Conservation (phyloP, 2,888 invertebrate genomes). For the Morpho helenor region DNA sequence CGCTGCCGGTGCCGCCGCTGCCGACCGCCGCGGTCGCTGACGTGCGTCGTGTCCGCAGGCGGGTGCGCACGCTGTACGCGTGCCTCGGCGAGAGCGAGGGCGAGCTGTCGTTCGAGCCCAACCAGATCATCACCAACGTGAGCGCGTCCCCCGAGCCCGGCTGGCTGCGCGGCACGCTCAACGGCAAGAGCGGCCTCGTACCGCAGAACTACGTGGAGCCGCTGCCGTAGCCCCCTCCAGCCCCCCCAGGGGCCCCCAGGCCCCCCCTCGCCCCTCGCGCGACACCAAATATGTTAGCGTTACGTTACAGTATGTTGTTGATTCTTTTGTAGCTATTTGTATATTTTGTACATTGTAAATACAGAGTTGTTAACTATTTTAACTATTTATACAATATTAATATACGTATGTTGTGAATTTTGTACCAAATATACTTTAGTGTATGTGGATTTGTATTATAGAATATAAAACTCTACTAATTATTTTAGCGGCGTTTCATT, state of each 20-base stretch:
- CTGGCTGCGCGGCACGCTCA: conserved; percentile 97
- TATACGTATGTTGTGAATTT: conserved; percentile 74
- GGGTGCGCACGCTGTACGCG: conserved; percentile 96
- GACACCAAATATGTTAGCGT: conserved; percentile 36
- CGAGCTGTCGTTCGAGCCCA: conserved; percentile 98
- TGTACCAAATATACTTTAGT: conserved; percentile 71
- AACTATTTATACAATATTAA: conserved; percentile 68
- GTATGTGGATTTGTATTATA: conserved; percentile 37
- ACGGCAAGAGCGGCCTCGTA: conserved; percentile 94
- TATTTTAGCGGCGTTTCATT: background rate
- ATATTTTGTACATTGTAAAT: conserved; percentile 75
- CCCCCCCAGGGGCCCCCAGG: conserved; percentile 11
- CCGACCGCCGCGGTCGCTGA: too few species aligned
- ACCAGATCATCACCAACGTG: conserved; percentile 99
- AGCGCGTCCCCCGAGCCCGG: conserved; percentile 95
- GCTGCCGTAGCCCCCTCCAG: conserved; percentile 78
- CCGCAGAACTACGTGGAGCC: conserved; percentile 98
- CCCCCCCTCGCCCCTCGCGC: conserved; percentile 9
- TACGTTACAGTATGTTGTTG: conserved; percentile 47
- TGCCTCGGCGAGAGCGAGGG: conserved; percentile 98
- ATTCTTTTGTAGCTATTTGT: conserved; percentile 64
- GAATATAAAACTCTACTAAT: conserved; percentile 28
- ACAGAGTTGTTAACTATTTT: conserved; percentile 71
- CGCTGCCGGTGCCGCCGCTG: too few species aligned
- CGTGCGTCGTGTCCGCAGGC: conserved; percentile 57